Evolutionary conservation across 2,888 invertebrate species (phyloP).

Genomic region (Cataglyphis livida): DNA sequence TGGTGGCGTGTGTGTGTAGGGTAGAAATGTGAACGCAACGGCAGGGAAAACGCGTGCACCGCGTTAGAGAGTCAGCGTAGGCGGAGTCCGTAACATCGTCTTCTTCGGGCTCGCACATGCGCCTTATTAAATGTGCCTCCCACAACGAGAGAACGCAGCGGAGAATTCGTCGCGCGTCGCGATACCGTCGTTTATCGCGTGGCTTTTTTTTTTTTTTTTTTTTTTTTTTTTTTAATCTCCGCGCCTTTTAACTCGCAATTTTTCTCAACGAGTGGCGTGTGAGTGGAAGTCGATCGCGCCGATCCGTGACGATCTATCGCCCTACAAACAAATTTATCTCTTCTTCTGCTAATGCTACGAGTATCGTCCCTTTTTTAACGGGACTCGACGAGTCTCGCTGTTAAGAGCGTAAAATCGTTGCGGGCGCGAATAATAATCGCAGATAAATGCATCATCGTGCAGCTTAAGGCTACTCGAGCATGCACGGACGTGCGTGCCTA

Average conservation of each 20-base stretch:
- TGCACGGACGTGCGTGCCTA: constrained; percentile 64
- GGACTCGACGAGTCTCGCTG: background rate
- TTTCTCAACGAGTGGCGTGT: background rate
- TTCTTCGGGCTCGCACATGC: constrained; percentile 76
- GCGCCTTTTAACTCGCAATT: background rate
- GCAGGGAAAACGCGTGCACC: constrained; percentile 66
- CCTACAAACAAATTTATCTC: background rate
- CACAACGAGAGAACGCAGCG: constrained; percentile 65
- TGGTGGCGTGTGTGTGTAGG: constrained; percentile 63
- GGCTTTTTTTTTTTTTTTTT: background rate
- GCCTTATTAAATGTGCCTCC: constrained; percentile 78
- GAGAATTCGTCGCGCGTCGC: constrained; percentile 23
- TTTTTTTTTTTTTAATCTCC: background rate
- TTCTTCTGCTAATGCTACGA: background rate
- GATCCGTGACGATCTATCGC: background rate
- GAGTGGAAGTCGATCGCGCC: background rate
- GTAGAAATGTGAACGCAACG: constrained; percentile 47
- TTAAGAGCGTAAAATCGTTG: constrained; percentile 23
- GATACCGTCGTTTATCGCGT: background rate
- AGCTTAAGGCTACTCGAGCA: constrained; percentile 54
- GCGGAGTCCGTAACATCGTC: constrained; percentile 78
- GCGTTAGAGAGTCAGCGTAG: constrained; percentile 69
- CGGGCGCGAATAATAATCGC: constrained; percentile 16
- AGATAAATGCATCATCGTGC: constrained; percentile 15
- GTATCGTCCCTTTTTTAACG: constrained; percentile 12